Evolutionary conservation across 2,113 vertebrate genomes (phyloP).

Genomic region (Mustela nigripes): DNA sequence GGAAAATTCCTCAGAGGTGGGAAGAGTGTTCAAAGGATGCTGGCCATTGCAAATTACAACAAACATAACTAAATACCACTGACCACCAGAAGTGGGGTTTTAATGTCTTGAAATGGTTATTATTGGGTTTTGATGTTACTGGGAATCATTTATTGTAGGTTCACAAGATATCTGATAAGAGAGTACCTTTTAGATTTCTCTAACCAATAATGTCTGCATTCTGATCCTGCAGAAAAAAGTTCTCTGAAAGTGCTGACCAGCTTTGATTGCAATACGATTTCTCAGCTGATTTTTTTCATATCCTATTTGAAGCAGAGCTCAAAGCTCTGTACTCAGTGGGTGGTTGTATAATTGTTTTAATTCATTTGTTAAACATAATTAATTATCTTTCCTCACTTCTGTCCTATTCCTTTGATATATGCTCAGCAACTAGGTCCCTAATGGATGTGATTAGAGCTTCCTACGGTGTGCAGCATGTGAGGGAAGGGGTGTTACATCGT

Average conservation of each 20-base stretch:
- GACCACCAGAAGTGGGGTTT: neutral
- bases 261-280: neutral
- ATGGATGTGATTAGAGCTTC: slow-evolving; percentile 80
- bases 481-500: slow-evolving; percentile 50
- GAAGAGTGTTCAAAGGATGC: neutral
- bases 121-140: neutral
- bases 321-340: slow-evolving; percentile 62
- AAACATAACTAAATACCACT: neutral
- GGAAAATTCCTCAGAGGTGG: neutral
- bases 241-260: neutral
- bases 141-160: neutral
- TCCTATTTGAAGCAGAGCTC: slow-evolving; percentile 65
- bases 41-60: neutral
- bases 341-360: slow-evolving; percentile 77
- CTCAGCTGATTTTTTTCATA: slow-evolving; percentile 2
- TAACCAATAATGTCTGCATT: neutral
- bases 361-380: slow-evolving; percentile 82
- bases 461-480: slow-evolving; percentile 23
- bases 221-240: neutral
- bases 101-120: neutral
- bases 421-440: slow-evolving; percentile 67
- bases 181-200: neutral
- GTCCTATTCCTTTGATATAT: slow-evolving; percentile 54
- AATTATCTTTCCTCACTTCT: slow-evolving; percentile 78
- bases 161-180: neutral